Percentiles rank a stretch among this genome's conserved stretches.
Conservation (phyloP, 2,888 invertebrate genomes). For the Diarsia mendica region DNA sequence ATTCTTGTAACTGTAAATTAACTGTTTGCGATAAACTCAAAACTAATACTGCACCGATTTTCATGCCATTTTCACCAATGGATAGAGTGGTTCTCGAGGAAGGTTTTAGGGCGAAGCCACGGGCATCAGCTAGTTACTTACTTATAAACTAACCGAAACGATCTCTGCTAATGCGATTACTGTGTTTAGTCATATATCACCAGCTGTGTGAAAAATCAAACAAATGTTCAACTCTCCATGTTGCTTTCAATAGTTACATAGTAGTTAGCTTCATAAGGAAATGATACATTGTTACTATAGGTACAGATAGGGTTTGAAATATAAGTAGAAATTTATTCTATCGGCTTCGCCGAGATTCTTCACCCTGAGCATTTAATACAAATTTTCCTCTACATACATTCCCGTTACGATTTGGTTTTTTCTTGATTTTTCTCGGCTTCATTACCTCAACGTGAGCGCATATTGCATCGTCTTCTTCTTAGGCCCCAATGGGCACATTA, state of each 20-base stretch:
- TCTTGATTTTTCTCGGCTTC: not conserved
- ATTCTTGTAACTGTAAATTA: not conserved
- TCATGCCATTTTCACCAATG: too few relatives aligned
- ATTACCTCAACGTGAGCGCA: not conserved
- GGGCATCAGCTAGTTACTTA: too few relatives aligned
- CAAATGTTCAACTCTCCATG: conserved; percentile 4
- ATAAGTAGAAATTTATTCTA: not conserved
- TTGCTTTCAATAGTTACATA: conserved; percentile 3
- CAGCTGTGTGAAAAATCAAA: too few relatives aligned
- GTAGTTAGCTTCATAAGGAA: not conserved
- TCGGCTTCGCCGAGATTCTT: not conserved
- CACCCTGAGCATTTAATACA: not conserved
- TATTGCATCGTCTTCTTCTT: not conserved
- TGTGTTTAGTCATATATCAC: conserved; percentile 23
- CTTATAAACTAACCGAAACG: not conserved
- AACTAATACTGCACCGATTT: too few relatives aligned
- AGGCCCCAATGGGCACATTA: not conserved
- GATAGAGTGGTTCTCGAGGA: too few relatives aligned
- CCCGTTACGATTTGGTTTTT: not conserved
- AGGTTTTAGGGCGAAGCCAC: too few relatives aligned
- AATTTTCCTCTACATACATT: not conserved
- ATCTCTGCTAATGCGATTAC: not conserved
- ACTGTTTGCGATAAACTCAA: too few relatives aligned
- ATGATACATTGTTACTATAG: not conserved
- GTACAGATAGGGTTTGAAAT: conserved; percentile 2